phyloP scores from a whole-genome alignment of 2,797 vertebrate genomes.

The Enteromius viviparus region DNA sequence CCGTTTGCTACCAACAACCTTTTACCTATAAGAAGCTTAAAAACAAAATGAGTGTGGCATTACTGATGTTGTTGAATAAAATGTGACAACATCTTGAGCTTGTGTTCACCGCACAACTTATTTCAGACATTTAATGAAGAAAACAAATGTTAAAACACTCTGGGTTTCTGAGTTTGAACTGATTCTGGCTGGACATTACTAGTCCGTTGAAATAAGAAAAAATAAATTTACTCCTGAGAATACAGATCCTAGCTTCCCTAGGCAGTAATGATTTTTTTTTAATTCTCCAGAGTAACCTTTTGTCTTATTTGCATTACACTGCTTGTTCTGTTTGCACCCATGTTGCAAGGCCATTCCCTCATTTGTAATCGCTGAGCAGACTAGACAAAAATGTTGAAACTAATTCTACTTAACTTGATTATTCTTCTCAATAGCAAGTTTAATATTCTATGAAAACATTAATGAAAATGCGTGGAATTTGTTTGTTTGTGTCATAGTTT shows the following conservation, averaged over 20 bases:
- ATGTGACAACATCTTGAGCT: neutral
- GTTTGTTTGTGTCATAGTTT: neutral
- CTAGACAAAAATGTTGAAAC: neutral
- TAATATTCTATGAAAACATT: neutral
- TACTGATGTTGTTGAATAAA: neutral
- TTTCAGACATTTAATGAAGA: neutral
- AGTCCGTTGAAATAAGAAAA: neutral
- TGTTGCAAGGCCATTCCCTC: neutral
- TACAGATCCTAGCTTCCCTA: conserved; percentile 6
- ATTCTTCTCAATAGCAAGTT: neutral
- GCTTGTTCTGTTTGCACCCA: neutral
- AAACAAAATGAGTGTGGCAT: neutral
- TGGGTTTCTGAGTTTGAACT: neutral
- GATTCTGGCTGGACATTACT: neutral
- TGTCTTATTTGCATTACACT: neutral
- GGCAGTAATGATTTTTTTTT: neutral
- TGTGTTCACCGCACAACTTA: neutral
- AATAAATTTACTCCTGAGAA: neutral
- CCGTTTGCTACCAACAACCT: neutral
- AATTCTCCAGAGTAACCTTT: neutral
- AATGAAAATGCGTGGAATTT: neutral
- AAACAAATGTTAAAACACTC: neutral
- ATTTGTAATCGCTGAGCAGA: neutral
- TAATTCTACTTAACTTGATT: neutral
- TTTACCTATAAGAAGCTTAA: neutral